phyloP scores from a whole-genome alignment of 2,888 invertebrate genomes.

The Spodoptera exigua region DNA sequence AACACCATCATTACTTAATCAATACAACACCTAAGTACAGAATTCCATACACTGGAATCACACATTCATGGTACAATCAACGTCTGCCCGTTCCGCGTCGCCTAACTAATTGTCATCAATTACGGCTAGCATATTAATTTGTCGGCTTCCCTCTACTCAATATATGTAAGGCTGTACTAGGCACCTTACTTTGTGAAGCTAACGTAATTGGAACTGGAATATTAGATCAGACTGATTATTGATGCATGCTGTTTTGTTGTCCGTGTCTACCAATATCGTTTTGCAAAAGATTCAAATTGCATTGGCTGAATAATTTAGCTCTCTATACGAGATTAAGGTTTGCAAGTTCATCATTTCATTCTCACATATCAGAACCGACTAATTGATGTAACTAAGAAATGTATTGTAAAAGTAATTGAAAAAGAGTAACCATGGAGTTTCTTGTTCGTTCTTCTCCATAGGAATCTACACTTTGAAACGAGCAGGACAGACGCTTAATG shows the following conservation, averaged over 20 bases:
- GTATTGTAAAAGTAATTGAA: no score
- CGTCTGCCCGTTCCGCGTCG: slow-evolving; percentile 52
- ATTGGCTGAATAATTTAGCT: no score
- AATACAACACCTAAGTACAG: slow-evolving; percentile 22
- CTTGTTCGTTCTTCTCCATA: no score
- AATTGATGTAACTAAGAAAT: no score
- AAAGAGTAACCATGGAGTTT: no score
- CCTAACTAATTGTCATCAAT: slow-evolving; percentile 67
- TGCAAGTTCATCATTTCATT: no score
- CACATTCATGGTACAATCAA: slow-evolving; percentile 61
- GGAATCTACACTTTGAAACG: no score
- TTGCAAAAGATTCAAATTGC: no score
- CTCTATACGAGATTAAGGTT: no score
- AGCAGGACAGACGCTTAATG: no score
- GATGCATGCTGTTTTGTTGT: slow-evolving; percentile 4
- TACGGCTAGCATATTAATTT: slow-evolving; percentile 67
- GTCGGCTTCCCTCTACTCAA: slow-evolving; percentile 52
- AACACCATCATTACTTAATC: not conserved
- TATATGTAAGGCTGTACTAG: slow-evolving; percentile 34
- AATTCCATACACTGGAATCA: slow-evolving; percentile 47
- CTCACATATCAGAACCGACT: no score
- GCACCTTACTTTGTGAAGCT: slow-evolving; percentile 34
- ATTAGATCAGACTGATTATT: slow-evolving; percentile 18
- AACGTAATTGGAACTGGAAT: slow-evolving; percentile 32
- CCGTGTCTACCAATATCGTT: not conserved